phyloP scores from a whole-genome alignment of 2,888 invertebrate species.

The Hanleya hanleyi region DNA sequence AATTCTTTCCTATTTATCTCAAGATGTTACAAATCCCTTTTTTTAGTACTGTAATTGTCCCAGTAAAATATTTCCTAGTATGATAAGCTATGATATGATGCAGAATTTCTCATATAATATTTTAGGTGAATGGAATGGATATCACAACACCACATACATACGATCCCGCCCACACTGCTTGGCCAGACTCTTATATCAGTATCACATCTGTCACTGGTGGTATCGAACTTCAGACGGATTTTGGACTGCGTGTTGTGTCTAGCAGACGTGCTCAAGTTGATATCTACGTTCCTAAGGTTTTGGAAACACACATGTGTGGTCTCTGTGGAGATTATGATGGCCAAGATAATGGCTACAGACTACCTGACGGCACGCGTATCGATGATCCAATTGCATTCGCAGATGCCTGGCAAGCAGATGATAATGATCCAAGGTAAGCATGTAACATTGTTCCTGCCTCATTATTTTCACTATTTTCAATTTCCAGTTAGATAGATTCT shows the following conservation, averaged over 20 bases:
- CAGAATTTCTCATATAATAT: no score
- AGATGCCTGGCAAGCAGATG: neutral
- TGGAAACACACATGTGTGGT: neutral
- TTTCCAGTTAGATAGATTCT: no score
- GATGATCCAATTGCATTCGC: neutral
- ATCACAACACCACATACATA: neutral
- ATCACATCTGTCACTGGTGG: neutral
- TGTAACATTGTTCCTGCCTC: no score
- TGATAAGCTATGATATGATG: no score
- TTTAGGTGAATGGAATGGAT: neutral
- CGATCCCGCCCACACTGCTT: neutral
- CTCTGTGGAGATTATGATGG: conserved; percentile 3
- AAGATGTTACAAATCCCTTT: no score
- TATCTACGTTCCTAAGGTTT: neutral
- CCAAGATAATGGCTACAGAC: neutral
- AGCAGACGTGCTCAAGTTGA: neutral
- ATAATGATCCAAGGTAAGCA: neutral
- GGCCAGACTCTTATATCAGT: neutral
- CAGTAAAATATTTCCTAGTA: no score
- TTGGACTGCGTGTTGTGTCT: neutral
- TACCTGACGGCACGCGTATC: neutral
- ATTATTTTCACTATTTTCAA: no score
- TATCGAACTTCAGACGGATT: neutral
- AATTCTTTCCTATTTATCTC: no score
- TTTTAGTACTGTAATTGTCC: no score